Percentiles rank a stretch among this genome's conserved stretches.
Evolutionary conservation across 1,140 invertebrate genomes (phyloP).

Genomic region (Microplitis mediator): DNA sequence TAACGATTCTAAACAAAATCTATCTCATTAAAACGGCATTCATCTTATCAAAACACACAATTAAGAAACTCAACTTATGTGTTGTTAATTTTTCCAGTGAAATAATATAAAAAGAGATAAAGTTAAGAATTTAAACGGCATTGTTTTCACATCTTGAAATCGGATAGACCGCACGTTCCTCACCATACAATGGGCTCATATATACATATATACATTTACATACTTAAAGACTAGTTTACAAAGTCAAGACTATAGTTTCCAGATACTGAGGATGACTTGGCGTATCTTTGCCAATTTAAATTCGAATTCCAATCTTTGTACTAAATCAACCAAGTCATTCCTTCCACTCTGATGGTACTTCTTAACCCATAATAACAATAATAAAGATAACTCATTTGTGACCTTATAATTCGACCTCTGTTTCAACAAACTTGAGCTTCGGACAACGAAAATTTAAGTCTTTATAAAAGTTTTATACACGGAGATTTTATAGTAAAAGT

Average conservation of each 20-base stretch:
- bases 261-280: constrained; percentile 18
- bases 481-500: no score
- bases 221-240: not conserved
- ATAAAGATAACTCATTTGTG: not conserved
- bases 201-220: constrained; percentile 6
- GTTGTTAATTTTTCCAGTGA: no score
- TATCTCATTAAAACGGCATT: no score
- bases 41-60: no score
- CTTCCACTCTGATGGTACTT: not conserved
- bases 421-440: no score
- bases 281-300: constrained; percentile 32
- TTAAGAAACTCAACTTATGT: no score
- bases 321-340: constrained; percentile 30
- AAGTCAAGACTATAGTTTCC: not conserved
- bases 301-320: constrained; percentile 32
- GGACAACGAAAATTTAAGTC: no score
- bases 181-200: not conserved
- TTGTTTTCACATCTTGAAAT: not conserved
- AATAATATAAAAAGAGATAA: not conserved
- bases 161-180: not conserved
- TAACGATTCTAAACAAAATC: no score
- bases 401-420: not conserved
- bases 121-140: not conserved
- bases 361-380: not conserved
- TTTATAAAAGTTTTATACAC: no score